Evolutionary conservation across 2,888 invertebrate species (phyloP), one percentile per base, ranked within the genome.

Genomic region (Trissonchulus sp.): DNA sequence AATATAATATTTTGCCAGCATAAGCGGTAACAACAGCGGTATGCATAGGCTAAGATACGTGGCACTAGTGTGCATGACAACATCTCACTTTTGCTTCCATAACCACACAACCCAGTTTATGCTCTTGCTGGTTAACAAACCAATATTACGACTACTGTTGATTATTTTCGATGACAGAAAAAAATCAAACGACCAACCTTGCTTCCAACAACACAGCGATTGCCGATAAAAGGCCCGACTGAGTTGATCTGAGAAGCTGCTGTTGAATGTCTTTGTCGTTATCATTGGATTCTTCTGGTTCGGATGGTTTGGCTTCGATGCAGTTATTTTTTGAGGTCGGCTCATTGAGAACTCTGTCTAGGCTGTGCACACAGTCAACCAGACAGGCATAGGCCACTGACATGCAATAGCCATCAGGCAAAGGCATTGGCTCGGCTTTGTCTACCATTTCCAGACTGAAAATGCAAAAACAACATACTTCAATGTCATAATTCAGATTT

Each of bases 351-450:
- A 34, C 28, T 30, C 23, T 38, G n/a, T 85, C 82, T 1, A 86
- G 83, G 74, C 84, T 94, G 3, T 93, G 89, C 73, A 96, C 93
- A 79, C 94, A 91, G 85, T 97, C 97, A 84, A 96, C 88, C 65
- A 98, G 88, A 84, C 94, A 93, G 1, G 93, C 92, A 86, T 95
- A 97, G 0, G 96, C 94, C 63, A 98, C 90, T 0, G 97, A 96
- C 77, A 99, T 92, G 1, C 96, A 95, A 86, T 98, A 99, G 0
- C 98, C 97, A 79, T 98, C 96, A n/a, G 93, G 93, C 79, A 98
- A 92, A 18, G 89, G 86, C 0, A 96, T 96, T 3, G 97, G 93
- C 82, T 99, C 98, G 30, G 91, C 89, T 84, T 96, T 94, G 83
- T 99, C 99, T 81, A 97, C 85, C 91, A 96, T 92, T 85, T 99